These are phyloP conservation scores for Sinentomon sp. DNA, from an alignment of 2,888 invertebrate genomes.

Conservation along the genomic window DNA sequence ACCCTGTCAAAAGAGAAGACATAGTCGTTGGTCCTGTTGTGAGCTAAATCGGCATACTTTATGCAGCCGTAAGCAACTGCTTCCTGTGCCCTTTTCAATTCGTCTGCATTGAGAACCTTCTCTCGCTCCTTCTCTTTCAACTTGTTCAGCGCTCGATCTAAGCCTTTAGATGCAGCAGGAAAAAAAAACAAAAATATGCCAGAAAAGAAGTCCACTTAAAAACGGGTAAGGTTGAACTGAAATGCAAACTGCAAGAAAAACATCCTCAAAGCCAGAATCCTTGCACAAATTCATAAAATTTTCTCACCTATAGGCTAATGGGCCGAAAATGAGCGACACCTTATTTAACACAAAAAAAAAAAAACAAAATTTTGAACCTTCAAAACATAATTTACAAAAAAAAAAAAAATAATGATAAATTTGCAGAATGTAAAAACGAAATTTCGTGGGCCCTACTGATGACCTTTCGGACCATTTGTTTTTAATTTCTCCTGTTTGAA, in stretches of 20 bases:
- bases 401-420: no score
- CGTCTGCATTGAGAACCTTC: conserved; percentile 46
- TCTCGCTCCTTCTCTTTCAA: conserved; percentile 63
- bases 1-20: conserved; percentile 88
- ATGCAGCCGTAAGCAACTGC: conserved; percentile 94
- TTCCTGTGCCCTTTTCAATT: conserved; percentile 55
- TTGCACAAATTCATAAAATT: no score
- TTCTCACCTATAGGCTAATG: no score
- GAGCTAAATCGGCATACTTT: conserved; percentile 87
- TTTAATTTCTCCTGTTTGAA: no score
- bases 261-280: conserved; percentile 3
- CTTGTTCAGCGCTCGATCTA: conserved; percentile 51
- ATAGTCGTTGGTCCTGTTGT: conserved; percentile 78
- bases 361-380: no score
- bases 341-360: no score
- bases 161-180: conserved; percentile 22
- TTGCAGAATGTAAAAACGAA: no score
- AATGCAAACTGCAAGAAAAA: background rate
- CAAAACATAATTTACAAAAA: no score
- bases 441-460: no score
- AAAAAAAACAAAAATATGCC: background rate
- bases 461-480: no score
- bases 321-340: no score
- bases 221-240: background rate
- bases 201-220: background rate